Base-by-base conservation (phyloP, 92 coral and sea anemone genomes). In the Blastomussa wellsi region DNA sequence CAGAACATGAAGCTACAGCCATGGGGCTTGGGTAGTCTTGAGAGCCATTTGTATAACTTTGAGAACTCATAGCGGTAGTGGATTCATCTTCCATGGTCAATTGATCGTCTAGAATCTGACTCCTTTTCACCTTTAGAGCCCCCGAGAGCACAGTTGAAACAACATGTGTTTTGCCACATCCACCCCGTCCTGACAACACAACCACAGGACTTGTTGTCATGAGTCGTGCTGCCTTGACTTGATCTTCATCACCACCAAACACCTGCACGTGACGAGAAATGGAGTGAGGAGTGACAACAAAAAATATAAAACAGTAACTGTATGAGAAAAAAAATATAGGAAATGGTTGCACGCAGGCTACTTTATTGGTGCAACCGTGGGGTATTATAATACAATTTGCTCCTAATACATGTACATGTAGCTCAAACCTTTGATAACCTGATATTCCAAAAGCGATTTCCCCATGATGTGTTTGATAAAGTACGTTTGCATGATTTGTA, bases 131-230 rank as follows among this genome's bases (percentile, higher is more conserved):
- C 36, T 80, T 33, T 16, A 80, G 20, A 11, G 66, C 86, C 60
- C 55, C n/a, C 35, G 79, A 70, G 5, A 88, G 80, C 3, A 83
- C 79, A 19, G 55, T 83, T 7, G 89, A 82, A 13, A 88, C 88
- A 17, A 88, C 91, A 31, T 82, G 81, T 4, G 91, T 88, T 67
- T 88, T 88, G 15, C 91, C 91, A 42, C 82, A 82, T 26, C 91
- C 91, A 33, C 91, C 91, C 77, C 59, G 82, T 12, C 91, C 91
- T 29, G 91, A 88, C 59, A 88, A 31, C 7, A 88, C 88, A 16
- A 82, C 91, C 55, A 88, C 91, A 4, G 91, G 88, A 17, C 32
- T 65, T 47, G 62, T 44, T n/a, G 70, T 48, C 35, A 88, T 82
- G 29, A 83, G 68, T 5, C 37, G 75, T n/a, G 91, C 91, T 1